Conservation (phyloP, 2,113 vertebrate species). For the Chaetodon trifascialis region DNA sequence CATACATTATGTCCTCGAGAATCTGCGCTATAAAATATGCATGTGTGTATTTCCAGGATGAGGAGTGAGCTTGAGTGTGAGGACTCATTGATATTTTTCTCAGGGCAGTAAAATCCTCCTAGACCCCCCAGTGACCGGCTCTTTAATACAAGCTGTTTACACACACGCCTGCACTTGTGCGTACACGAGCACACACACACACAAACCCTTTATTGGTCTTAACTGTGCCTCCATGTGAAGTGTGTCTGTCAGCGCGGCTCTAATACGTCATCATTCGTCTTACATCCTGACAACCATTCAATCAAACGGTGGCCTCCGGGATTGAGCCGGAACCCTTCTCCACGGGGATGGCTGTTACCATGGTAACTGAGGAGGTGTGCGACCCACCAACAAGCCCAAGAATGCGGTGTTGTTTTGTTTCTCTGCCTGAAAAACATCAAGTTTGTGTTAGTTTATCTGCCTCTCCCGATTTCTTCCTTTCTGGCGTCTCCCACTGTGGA, state of each 20-base stretch:
- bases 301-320: conserved; percentile 71
- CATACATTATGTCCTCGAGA: conserved; percentile 3
- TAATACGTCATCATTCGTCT: conserved; percentile 70
- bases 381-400: conserved; percentile 61
- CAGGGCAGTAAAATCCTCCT: conserved; percentile 45
- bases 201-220: conserved; percentile 51
- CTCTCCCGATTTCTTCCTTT: conserved; percentile 3
- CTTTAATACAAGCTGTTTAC: conserved; percentile 39
- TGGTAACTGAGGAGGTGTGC: conserved; percentile 71
- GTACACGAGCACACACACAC: not conserved
- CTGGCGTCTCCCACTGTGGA: not conserved
- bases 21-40: conserved; percentile 48
- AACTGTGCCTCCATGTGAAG: conserved; percentile 60
- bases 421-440: conserved; percentile 45
- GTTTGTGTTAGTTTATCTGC: conserved; percentile 49
- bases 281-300: conserved; percentile 74
- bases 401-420: conserved; percentile 52
- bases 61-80: conserved; percentile 13
- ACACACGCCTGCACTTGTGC: conserved; percentile 7
- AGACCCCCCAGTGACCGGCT: conserved; percentile 43
- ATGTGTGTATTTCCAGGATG: conserved; percentile 40
- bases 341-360: conserved; percentile 70
- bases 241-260: conserved; percentile 59
- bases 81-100: conserved; percentile 62
- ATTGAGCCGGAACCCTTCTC: conserved; percentile 62